Percentiles rank a stretch among this genome's conserved stretches.
phyloP scores from a whole-genome alignment of 2,888 invertebrate species.

The Philereme transversata region DNA sequence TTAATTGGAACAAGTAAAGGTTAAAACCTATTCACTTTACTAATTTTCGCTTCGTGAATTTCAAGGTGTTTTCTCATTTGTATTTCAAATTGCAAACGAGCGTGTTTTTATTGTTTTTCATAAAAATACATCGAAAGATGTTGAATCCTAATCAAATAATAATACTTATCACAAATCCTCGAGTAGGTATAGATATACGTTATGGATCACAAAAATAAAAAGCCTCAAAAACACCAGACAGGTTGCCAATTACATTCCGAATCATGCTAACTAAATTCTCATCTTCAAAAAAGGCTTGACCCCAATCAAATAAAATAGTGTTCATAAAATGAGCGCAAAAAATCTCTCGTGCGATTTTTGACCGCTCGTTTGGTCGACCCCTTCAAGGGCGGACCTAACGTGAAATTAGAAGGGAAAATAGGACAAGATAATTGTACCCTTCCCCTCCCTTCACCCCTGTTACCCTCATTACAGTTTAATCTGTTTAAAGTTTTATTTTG shows the following conservation, averaged over 20 bases:
- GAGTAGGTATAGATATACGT: no score
- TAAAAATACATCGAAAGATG: no score
- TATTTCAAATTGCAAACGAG: slow-evolving; percentile 38
- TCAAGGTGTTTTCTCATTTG: slow-evolving; percentile 50
- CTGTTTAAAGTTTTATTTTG: slow-evolving; percentile 82
- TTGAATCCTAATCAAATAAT: no score
- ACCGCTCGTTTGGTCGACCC: slow-evolving; percentile 50
- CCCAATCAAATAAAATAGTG: slow-evolving; percentile 25
- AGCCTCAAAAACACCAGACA: slow-evolving; percentile 7
- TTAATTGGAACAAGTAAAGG: slow-evolving; percentile 33
- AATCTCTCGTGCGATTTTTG: slow-evolving; percentile 27
- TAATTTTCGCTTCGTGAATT: slow-evolving; percentile 48
- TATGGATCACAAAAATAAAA: slow-evolving; percentile 2
- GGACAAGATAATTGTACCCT: slow-evolving; percentile 78
- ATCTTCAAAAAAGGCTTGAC: slow-evolving; percentile 13
- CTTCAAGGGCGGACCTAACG: slow-evolving; percentile 63
- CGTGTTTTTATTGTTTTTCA: slow-evolving; percentile 23
- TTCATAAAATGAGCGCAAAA: slow-evolving; percentile 23
- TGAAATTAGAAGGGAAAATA: slow-evolving; percentile 80
- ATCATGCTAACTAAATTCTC: slow-evolving; percentile 11
- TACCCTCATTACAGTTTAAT: slow-evolving; percentile 77
- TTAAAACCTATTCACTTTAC: slow-evolving; percentile 35
- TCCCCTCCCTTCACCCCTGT: slow-evolving; percentile 44
- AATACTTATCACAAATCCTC: no score
- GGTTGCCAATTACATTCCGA: slow-evolving; percentile 10